Evolutionary conservation across 2,797 vertebrate genomes (phyloP), one percentile per base, ranked within the genome.

Genomic region (Parauchenoglanis punctatus): DNA sequence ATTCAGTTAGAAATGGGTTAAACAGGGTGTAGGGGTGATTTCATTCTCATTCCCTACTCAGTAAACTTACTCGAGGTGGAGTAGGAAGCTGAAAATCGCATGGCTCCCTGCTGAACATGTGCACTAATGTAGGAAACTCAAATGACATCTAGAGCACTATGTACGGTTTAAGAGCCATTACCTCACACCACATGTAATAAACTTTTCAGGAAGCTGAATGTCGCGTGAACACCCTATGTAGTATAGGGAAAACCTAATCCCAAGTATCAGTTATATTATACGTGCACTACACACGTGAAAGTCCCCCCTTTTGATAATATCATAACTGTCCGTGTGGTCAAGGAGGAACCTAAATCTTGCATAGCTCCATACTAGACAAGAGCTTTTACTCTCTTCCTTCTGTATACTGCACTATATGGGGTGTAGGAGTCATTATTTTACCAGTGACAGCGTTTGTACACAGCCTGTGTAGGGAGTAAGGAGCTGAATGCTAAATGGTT

Each of bases 21-120:
- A 65, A 12, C 28, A 31, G 7, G 28, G n/a, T 83, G 65, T 28
- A 35, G 18, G 67, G 82, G n/a, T 70, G 52, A 4, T 40, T n/a
- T 70, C 31, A 84, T 44, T 84, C 28, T 20, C 35, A 13, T 31
- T 0, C 8, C 46, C 3, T 20, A 11, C 61, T 83, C 25, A n/a
- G 7, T n/a, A 56, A 84, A 84, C 49, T 84, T 84, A 12, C 15
- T 58, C 20, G 20, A 25, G 82, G 82, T 72, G 82, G 82, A 70
- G 65, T 56, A 52, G 49, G 67, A 84, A 35, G 82, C 82, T 54
- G 63, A 13, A 54, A 25, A 54, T 68, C 58, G 1, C 44, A 11
- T 49, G 40, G 61, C 61, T 28, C 25, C 35, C 65, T 84, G 18
- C 1, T 44, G 52, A 58, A 58, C 83, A 72, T 84, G 82, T 84